Percentiles rank a stretch among this genome's conserved stretches.
Conservation (phyloP, 2,113 vertebrate species). For the Columba livia region DNA sequence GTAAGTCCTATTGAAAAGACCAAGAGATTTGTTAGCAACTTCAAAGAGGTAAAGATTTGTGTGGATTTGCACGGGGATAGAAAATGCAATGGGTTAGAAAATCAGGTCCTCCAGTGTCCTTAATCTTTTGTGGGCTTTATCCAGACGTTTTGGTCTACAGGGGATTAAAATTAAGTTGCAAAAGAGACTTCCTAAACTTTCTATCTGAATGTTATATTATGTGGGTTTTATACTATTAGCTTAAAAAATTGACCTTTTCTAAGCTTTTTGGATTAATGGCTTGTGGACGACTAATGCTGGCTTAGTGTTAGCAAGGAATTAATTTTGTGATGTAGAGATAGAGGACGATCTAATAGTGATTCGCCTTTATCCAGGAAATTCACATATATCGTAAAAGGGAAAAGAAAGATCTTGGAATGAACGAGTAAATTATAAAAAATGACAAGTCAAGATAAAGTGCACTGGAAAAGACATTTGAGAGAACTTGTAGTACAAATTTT, state of each 20-base stretch:
- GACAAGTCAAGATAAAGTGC: not conserved
- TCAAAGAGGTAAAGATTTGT: constrained; percentile 63
- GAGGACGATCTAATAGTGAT: constrained; percentile 1
- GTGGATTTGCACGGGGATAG: constrained; percentile 56
- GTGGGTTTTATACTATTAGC: constrained; percentile 14
- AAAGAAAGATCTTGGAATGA: not conserved
- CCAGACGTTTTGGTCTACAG: constrained; percentile 9
- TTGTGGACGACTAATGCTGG: not conserved
- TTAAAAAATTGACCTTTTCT: constrained; percentile 36
- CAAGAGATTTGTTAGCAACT: constrained; percentile 22
- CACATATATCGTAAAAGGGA: not conserved
- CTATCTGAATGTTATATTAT: not conserved
- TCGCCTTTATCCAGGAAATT: constrained; percentile 6
- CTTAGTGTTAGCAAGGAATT: constrained; percentile 24
- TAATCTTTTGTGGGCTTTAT: constrained; percentile 59
- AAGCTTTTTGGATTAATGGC: constrained; percentile 51
- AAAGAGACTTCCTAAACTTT: constrained; percentile 57
- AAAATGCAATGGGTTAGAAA: constrained; percentile 62
- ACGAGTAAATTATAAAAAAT: not conserved
- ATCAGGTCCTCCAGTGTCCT: constrained; percentile 43
- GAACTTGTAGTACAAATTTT: not conserved
- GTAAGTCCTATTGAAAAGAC: constrained; percentile 64
- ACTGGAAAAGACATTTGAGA: not conserved
- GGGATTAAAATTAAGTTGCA: constrained; percentile 62
- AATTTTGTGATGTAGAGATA: constrained; percentile 2